Conservation (phyloP, 2,797 vertebrate genomes). For the Catharus ustulatus region DNA sequence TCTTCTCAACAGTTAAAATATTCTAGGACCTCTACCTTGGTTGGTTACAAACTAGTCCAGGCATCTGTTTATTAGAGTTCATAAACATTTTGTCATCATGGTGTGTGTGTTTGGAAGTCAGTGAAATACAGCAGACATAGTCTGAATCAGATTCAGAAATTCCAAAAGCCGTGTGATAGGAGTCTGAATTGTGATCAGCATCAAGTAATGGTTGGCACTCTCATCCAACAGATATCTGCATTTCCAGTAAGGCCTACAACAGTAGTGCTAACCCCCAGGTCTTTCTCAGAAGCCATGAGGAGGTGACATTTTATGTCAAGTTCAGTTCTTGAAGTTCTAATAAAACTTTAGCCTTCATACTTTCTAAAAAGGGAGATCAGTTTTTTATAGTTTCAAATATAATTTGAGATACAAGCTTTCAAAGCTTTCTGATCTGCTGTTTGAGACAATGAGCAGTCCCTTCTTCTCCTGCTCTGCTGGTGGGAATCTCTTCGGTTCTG, state of each 20-base stretch:
- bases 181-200: neutral
- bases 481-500: neutral
- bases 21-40: neutral
- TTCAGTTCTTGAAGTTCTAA: neutral
- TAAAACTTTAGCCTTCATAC: neutral
- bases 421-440: neutral
- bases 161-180: neutral
- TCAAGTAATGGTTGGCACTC: neutral
- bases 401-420: neutral
- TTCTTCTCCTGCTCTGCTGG: neutral
- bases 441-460: neutral
- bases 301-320: neutral
- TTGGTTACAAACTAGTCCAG: neutral
- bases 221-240: accelerated
- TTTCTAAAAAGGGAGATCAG: neutral
- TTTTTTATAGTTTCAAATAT: neutral
- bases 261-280: accelerated
- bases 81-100: neutral
- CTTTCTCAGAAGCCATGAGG: neutral
- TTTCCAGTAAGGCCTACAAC: neutral
- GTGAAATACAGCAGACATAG: neutral
- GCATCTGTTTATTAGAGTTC: neutral
- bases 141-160: neutral
- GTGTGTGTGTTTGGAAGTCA: neutral
- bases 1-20: neutral